phyloP scores from a whole-genome alignment of 2,113 vertebrate species.

The Eptesicus fuscus region DNA sequence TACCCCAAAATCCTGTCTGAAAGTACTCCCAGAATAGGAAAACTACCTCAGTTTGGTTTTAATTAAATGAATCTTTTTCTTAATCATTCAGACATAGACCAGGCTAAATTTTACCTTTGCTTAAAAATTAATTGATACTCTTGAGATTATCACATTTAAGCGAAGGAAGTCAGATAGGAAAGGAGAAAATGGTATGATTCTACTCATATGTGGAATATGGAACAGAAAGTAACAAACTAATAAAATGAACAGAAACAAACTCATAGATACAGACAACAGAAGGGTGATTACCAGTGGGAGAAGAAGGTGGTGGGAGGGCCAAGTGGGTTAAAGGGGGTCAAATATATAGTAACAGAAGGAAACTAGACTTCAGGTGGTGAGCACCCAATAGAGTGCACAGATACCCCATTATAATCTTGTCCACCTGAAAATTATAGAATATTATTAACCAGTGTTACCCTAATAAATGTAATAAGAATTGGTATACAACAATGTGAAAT shows the following conservation, averaged over 20 bases:
- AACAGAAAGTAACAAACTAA: neutral
- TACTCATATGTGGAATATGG: neutral
- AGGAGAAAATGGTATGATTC: neutral
- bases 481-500: neutral
- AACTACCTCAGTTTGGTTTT: neutral
- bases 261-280: neutral
- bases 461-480: neutral
- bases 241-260: neutral
- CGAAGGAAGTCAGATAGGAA: neutral
- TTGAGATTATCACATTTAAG: neutral
- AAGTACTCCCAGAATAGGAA: neutral
- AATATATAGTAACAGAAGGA: no score
- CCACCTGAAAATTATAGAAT: neutral
- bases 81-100: neutral
- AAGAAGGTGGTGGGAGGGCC: neutral
- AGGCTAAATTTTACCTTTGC: constrained; percentile 20
- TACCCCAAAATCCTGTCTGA: neutral
- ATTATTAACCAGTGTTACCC: neutral
- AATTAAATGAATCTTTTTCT: neutral
- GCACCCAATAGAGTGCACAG: neutral
- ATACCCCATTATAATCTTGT: neutral
- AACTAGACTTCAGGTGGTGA: neutral
- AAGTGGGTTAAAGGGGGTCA: neutral
- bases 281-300: neutral
- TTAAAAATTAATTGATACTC: constrained; percentile 19